phyloP scores from a whole-genome alignment of 2,888 invertebrate species.

The Cheilosia vernalis region DNA sequence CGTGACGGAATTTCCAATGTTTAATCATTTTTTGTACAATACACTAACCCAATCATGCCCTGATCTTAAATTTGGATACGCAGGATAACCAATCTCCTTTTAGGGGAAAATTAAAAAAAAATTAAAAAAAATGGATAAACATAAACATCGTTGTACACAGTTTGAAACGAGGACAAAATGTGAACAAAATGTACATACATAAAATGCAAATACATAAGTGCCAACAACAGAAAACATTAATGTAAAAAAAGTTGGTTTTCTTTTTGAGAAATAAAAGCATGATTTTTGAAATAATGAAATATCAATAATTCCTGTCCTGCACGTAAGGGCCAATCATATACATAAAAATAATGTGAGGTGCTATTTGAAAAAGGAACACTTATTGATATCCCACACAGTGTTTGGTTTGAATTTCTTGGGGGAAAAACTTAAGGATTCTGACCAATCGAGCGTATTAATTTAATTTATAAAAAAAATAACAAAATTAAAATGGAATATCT shows the following conservation, averaged over 20 bases:
- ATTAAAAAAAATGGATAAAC: not conserved
- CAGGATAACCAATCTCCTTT: not conserved
- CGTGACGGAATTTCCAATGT: not conserved
- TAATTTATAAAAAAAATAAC: constrained; percentile 12
- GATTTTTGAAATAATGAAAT: constrained; percentile 25
- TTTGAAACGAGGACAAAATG: constrained; percentile 7
- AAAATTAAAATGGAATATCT: constrained; percentile 2
- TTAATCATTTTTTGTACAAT: not conserved
- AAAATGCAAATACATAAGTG: constrained; percentile 3
- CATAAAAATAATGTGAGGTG: constrained; percentile 7
- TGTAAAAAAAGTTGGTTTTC: not conserved
- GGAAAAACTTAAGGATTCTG: not conserved
- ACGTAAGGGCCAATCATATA: constrained; percentile 15
- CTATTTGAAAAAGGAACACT: constrained; percentile 5
- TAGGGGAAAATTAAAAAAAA: not conserved
- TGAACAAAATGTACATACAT: constrained; percentile 14
- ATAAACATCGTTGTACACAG: constrained; percentile 20
- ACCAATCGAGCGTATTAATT: constrained; percentile 38
- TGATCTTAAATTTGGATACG: not conserved
- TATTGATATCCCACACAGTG: constrained; percentile 60
- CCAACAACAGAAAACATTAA: not conserved
- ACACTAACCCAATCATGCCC: constrained; percentile 6
- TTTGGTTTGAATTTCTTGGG: not conserved
- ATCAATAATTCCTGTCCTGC: constrained; percentile 41
- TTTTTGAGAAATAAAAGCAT: no score